Evolutionary conservation across 2,888 invertebrate species (phyloP).

Genomic region (Mystacides longicornis): DNA sequence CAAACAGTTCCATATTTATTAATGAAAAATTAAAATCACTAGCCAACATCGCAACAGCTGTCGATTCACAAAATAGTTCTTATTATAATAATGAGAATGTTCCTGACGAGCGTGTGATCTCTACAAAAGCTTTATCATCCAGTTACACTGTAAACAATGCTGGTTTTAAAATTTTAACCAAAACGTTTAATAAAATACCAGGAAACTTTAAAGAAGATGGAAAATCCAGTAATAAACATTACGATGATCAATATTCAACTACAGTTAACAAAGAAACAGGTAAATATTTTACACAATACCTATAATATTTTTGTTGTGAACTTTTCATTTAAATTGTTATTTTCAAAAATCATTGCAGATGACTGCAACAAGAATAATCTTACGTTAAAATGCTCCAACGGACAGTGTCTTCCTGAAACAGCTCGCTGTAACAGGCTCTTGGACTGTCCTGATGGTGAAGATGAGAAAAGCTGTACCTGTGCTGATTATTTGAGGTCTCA

Average conservation of each 20-base stretch:
- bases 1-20: conserved; percentile 37
- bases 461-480: conserved; percentile 66
- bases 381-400: conserved; percentile 53
- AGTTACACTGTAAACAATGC: conserved; percentile 56
- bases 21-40: conserved; percentile 48
- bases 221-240: conserved; percentile 36
- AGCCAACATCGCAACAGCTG: conserved; percentile 50
- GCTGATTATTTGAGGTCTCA: conserved; percentile 67
- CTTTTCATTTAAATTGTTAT: too few relatives aligned
- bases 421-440: conserved; percentile 64
- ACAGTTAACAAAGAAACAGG: conserved; percentile 15
- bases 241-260: conserved; percentile 32
- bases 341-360: conserved; percentile 30
- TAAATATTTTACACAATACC: conserved; percentile 3
- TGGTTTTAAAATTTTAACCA: conserved; percentile 58
- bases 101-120: conserved; percentile 46
- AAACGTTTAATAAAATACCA: conserved; percentile 53
- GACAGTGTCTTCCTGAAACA: conserved; percentile 56
- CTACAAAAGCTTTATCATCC: conserved; percentile 54
- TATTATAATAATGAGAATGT: conserved; percentile 35
- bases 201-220: conserved; percentile 41
- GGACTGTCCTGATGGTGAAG: conserved; percentile 63
- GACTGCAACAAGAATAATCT: conserved; percentile 42
- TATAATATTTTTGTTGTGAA: too few relatives aligned
- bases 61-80: conserved; percentile 45